Percentiles rank a stretch among this genome's conserved stretches.
These are phyloP conservation scores for Petrocephalus zakoni DNA, from an alignment of 2,113 vertebrate species.

Conservation along the genomic window DNA sequence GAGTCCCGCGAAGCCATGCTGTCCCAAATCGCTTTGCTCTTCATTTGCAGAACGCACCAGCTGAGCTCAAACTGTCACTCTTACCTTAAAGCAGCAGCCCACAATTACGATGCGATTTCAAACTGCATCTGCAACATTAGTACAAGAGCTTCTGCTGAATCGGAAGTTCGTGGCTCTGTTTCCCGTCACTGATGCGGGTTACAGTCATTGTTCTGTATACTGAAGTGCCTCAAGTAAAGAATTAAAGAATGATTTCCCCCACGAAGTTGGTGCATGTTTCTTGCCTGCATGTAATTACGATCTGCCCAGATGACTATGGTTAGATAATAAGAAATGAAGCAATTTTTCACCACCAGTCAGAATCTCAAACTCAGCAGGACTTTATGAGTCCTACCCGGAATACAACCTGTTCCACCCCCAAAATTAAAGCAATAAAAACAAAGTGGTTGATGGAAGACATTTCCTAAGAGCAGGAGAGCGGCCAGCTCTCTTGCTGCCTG, in stretches of 20 bases:
- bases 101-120: neutral
- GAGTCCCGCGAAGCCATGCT: neutral
- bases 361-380: neutral
- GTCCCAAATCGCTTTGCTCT: neutral
- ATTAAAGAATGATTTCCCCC: neutral
- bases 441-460: neutral
- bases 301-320: neutral
- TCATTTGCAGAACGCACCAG: neutral
- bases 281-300: neutral
- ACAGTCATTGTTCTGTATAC: neutral
- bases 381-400: neutral
- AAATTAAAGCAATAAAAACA: neutral
- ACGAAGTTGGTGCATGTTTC: neutral
- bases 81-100: neutral
- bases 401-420: neutral
- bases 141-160: neutral
- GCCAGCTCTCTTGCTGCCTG: neutral
- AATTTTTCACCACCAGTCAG: neutral
- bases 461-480: neutral
- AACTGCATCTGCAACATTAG: neutral
- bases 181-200: neutral
- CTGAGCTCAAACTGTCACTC: neutral
- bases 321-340: neutral
- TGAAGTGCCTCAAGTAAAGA: neutral
- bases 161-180: neutral